Percentiles rank a stretch among this genome's conserved stretches.
Conservation (phyloP, 2,888 invertebrate species). For the Leucoma salicis region DNA sequence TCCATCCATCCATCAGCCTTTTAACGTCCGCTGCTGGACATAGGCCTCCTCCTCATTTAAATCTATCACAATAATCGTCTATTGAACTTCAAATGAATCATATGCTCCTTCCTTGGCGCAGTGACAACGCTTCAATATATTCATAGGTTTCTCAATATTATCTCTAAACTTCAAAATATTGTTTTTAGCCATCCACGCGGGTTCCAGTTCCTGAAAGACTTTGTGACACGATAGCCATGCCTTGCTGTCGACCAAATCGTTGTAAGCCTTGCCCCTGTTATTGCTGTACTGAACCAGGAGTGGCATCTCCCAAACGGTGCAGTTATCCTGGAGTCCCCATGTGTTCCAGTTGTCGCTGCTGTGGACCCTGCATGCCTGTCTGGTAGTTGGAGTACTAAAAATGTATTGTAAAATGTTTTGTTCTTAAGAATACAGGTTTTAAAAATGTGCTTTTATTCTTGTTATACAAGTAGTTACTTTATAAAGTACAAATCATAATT, state of each 20-base stretch:
- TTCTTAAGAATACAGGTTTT: not conserved
- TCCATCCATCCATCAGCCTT: too few species aligned
- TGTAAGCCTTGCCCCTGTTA: slow-evolving; percentile 82
- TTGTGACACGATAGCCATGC: slow-evolving; percentile 70
- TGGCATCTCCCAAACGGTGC: slow-evolving; percentile 65
- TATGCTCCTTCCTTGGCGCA: slow-evolving; percentile 28
- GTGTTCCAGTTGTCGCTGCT: slow-evolving; percentile 46
- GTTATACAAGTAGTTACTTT: too few species aligned
- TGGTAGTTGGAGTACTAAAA: slow-evolving; percentile 47
- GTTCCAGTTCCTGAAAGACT: slow-evolving; percentile 46
- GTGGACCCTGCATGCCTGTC: slow-evolving; percentile 73
- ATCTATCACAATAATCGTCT: slow-evolving; percentile 1
- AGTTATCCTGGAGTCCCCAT: slow-evolving; percentile 70
- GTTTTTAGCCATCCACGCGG: slow-evolving; percentile 22
- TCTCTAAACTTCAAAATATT: slow-evolving; percentile 13
- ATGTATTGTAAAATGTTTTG: not conserved
- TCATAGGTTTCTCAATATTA: slow-evolving; percentile 15
- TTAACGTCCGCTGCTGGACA: too few species aligned
- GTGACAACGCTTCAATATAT: slow-evolving; percentile 22
- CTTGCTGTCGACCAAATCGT: slow-evolving; percentile 74
- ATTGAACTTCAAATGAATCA: slow-evolving; percentile 20
- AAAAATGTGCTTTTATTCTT: not conserved
- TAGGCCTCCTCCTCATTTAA: too few species aligned
- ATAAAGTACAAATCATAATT: too few species aligned
- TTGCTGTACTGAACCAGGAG: slow-evolving; percentile 67